Conservation (phyloP, 2,888 invertebrate species). For the Lasioglossum zephyrum region DNA sequence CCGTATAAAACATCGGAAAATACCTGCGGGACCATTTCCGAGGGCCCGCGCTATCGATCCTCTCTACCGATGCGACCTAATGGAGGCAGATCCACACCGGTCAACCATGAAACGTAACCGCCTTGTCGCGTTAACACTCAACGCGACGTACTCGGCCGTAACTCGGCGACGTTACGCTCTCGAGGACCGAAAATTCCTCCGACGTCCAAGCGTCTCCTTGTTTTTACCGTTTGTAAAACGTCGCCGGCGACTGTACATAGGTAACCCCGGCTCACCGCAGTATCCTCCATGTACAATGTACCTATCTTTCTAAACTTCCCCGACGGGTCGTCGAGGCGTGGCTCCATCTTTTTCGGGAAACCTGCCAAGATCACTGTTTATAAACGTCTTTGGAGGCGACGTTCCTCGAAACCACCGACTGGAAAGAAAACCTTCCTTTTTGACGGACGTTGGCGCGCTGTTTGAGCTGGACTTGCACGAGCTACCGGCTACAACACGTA, state of each 20-base stretch:
- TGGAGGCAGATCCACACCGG: background rate
- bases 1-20: slow-evolving; percentile 44
- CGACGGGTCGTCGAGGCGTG: slow-evolving; percentile 55
- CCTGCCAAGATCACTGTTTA: slow-evolving; percentile 73
- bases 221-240: background rate
- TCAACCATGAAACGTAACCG: background rate
- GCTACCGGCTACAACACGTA: background rate
- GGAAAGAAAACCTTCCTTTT: slow-evolving; percentile 53
- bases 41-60: slow-evolving; percentile 31
- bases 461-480: slow-evolving; percentile 36
- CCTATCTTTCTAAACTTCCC: slow-evolving; percentile 28
- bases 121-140: slow-evolving; percentile 9
- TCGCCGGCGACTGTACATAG: slow-evolving; percentile 23
- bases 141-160: background rate
- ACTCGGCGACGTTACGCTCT: background rate
- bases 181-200: slow-evolving; percentile 2
- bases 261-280: slow-evolving; percentile 28
- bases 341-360: slow-evolving; percentile 68
- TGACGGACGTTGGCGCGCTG: slow-evolving; percentile 64
- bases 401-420: slow-evolving; percentile 35
- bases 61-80: background rate
- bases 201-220: background rate
- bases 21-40: slow-evolving; percentile 19
- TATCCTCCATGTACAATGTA: slow-evolving; percentile 24
- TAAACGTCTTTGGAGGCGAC: slow-evolving; percentile 61